phyloP scores from a whole-genome alignment of 2,797 vertebrate species.

The Melanotaenia pygmaea region DNA sequence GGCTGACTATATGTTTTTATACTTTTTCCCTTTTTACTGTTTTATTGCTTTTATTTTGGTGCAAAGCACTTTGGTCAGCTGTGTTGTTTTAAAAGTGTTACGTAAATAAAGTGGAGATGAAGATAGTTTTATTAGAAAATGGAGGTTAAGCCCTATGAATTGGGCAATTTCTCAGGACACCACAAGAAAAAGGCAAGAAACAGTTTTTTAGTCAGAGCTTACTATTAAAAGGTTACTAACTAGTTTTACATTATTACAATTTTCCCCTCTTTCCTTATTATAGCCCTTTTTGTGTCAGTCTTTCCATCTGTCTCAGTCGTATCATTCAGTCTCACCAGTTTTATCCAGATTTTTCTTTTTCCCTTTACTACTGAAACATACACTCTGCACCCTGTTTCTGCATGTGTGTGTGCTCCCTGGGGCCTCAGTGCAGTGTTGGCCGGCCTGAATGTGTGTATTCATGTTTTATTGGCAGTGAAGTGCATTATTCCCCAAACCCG shows the following conservation, averaged over 20 bases:
- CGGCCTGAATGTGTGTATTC: slow-evolving; percentile 80
- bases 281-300: slow-evolving; percentile 3
- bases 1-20: no score
- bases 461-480: slow-evolving; percentile 81
- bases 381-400: slow-evolving; percentile 14
- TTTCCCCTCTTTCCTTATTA: background rate
- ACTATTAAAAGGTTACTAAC: background rate
- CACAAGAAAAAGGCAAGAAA: background rate
- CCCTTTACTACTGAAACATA: slow-evolving; percentile 20
- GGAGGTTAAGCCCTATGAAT: background rate
- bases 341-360: slow-evolving; percentile 24
- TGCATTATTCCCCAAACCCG: slow-evolving; percentile 79
- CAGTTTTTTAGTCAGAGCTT: background rate
- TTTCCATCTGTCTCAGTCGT: slow-evolving; percentile 10
- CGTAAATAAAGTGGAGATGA: no score
- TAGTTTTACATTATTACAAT: background rate
- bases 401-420: slow-evolving; percentile 50
- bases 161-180: background rate
- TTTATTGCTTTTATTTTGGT: no score
- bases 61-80: no score
- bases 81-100: no score
- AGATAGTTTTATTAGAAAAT: no score
- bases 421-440: slow-evolving; percentile 60
- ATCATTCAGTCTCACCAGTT: slow-evolving; percentile 9
- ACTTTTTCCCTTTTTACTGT: no score